Base-by-base conservation (phyloP, 1,140 invertebrate genomes). In the Lamellibrachia luymesi region DNA sequence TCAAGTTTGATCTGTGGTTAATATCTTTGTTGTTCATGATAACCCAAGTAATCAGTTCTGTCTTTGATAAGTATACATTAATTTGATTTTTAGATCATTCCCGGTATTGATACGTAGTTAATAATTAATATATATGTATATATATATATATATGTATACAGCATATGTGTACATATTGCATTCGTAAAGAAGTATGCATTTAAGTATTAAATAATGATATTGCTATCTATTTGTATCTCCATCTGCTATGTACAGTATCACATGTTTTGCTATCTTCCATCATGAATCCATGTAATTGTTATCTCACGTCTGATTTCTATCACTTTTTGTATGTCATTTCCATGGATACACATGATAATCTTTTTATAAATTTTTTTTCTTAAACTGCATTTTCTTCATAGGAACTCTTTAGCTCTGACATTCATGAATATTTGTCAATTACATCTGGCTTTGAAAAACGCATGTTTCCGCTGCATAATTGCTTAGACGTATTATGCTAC, bases 91-190 rank as follows among this genome's bases (percentile, higher is more conserved):
- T 80, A 80, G 64, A 80, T 22, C 1, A 80, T 80, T 80, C 64
- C 64, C 1, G 64, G 25, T 80, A 80, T 80, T 80, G 64, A 80
- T 2, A 80, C 7, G 25, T 22, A 17, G 64, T 80, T 80, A 80
- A 80, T 80, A 80, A 80, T 80, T 80, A 80, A 80, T 80, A 80
- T 80, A 80, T 80, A 80, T 80, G 64, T 80, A 80, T 80, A 80
- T 80, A 80, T 2, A 80, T 2, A 38, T 38, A 38, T 38, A 38
- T 6, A 17, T 80, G 17, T 56, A 17, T 80, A 80, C 17, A 80
- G 64, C 4, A 22, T 17, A 22, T 0, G 13, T 17, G 13, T 17
- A 22, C 64, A 10, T 22, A 17, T 8, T 80, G 64, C 64, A 80
- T 80, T 22, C 5, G 2, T 80, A 80, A 80, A 80, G 64, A 22